Evolutionary conservation across 2,113 vertebrate species (phyloP), one percentile per base, ranked within the genome.

Genomic region (Bufo gargarizans): DNA sequence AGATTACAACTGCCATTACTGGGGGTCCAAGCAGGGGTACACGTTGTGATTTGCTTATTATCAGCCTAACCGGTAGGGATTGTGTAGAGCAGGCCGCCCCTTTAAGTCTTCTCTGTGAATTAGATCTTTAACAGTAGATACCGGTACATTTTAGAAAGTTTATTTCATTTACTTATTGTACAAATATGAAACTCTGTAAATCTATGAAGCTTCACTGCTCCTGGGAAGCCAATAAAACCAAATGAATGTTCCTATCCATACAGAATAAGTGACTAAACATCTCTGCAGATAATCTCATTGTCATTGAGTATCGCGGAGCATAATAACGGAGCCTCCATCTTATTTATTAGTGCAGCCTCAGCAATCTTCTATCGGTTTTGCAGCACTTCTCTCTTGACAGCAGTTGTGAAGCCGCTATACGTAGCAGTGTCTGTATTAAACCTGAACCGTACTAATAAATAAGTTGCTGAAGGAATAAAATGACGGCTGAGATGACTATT

Each of bases 311-410:
- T 50, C 72, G 20, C 47, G 20, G 16, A 72, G 17, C 12, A 72
- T 47, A 47, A 76, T 49, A 0, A 14, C 3, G 22, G 0, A 14
- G 50, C 49, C 22, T 19, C 53, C 10, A 20, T 50, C 4, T 0
- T 53, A 77, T 77, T n/a, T 53, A 45, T 77, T 17, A 53, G 45
- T n/a, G 47, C 71, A 74, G 74, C 7, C 19, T 53, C 74, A 53
- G 74, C 74, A 53, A 20, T 56, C 33, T 12, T 14, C n/a, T 78
- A 6, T 0, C n/a, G 56, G 77, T 78, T 56, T 78, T 55, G 77
- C 77, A 55, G 50, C 77, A 78, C 20, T 53, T 78, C 12, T 78
- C 77, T 78, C 76, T n/a, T 77, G 49, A 20, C 76, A 77, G 76
- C 49, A 56, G 50, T 78, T 55, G 10, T 56, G 50, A 22, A 14